A percentile compares a stretch with the other conserved stretches of the same genome.
Evolutionary conservation across 35 echinoderm and acorn worm species (phyloP).

Genomic region (Holothuria glaberrima): DNA sequence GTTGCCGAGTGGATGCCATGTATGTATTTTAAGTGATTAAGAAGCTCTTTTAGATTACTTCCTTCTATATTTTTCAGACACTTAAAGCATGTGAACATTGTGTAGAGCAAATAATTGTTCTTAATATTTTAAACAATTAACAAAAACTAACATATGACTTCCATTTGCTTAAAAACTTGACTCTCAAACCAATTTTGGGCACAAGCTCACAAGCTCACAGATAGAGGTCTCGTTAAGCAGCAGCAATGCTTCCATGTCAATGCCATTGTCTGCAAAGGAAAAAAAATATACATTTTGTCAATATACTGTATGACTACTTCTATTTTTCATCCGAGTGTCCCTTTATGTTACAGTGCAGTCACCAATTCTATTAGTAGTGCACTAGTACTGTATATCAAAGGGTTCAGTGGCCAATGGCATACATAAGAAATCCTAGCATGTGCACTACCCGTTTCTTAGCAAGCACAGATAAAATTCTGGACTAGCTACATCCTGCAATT

Average conservation of each 20-base stretch:
- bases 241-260: constrained; percentile 6
- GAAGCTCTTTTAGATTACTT: background rate
- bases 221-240: background rate
- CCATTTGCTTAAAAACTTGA: background rate
- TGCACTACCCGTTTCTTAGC: background rate
- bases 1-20: background rate
- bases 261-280: background rate
- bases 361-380: too few species aligned
- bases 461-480: too few species aligned
- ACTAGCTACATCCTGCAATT: too few species aligned
- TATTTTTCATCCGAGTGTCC: background rate
- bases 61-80: background rate
- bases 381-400: too few species aligned
- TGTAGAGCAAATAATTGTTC: background rate
- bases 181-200: constrained; percentile 6
- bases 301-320: background rate
- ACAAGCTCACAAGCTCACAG: background rate
- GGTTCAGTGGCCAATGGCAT: background rate
- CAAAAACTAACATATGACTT: background rate
- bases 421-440: background rate
- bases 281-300: constrained; percentile 3
- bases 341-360: constrained; percentile 1
- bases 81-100: constrained; percentile 1
- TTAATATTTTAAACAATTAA: background rate
- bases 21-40: constrained; percentile 9